Percentiles rank a stretch among this genome's conserved stretches.
Conservation (phyloP, 2,888 invertebrate genomes). For the Scaeva pyrastri region DNA sequence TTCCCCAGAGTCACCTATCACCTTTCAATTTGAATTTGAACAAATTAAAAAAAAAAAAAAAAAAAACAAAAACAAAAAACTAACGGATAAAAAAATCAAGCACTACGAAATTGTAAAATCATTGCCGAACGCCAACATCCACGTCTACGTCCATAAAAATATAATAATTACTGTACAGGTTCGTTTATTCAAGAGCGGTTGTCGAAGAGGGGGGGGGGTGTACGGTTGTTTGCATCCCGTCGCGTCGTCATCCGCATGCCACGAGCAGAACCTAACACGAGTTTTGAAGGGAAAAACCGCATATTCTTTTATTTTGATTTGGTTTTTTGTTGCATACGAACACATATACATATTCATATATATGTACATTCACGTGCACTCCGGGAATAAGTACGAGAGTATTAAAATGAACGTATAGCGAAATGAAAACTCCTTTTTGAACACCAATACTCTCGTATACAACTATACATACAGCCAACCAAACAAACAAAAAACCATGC, state of each 20-base stretch:
- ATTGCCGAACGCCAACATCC: constrained; percentile 33
- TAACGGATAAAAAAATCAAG: neutral
- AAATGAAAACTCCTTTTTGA: neutral
- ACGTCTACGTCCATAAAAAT: too few relatives aligned
- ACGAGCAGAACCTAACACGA: constrained; percentile 5
- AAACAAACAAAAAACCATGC: neutral
- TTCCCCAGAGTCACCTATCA: constrained; percentile 36
- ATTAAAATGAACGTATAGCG: neutral
- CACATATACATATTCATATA: neutral
- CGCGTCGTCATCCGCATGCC: constrained; percentile 8
- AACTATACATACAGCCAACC: too few relatives aligned
- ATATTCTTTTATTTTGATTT: neutral
- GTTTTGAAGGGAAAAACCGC: constrained; percentile 28
- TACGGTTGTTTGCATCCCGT: constrained; percentile 37
- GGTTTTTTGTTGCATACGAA: constrained; percentile 1
- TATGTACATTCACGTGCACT: constrained; percentile 8
- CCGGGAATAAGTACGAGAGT: neutral
- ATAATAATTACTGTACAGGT: constrained; percentile 58
- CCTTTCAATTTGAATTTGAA: constrained; percentile 53
- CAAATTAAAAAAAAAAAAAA: too few relatives aligned
- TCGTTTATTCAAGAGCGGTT: constrained; percentile 18
- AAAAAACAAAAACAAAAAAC: too few relatives aligned
- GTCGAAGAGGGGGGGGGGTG: neutral
- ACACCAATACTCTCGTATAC: neutral
- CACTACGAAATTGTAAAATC: constrained; percentile 48